Evolutionary conservation across 2,888 invertebrate genomes (phyloP), one percentile per base, ranked within the genome.

Genomic region (Agrotis clavis): DNA sequence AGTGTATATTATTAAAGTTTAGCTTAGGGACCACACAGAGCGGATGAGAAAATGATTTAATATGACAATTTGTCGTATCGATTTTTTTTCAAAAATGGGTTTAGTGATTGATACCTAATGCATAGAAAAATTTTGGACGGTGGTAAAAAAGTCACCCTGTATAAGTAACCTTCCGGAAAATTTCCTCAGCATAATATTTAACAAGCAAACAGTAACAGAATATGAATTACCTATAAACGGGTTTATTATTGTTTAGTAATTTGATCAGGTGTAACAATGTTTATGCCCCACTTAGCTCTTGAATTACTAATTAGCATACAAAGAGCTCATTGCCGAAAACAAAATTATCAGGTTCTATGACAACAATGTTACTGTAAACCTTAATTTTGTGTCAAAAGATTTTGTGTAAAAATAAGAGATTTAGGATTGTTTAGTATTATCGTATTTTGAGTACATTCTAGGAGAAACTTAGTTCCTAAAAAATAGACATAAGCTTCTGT

Each of bases 201-300:
- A n/a, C 47, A 4, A 51, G 6, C 30, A 63, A 30, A 9, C 30
- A 51, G 16, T 16, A 50, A 47, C n/a, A 4, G 5, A 50, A 51
- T 63, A n/a, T 19, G 11, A 9, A 62, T 41, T n/a, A 48, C n/a
- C 2, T 5, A 4, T 14, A 14, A 19, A 13, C 19, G 35, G 14
- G 59, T 45, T 7, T 14, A 21, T 50, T 71, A 13, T 71, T 45
- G n/a, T 63, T 45, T 4, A 19, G 1, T n/a, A 71, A 57, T 51
- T 51, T 57, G 48, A 41, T 45, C 72, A 71, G 30, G 14, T 62
- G 56, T 45, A 45, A 45, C 21, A 21, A 54, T 54, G 7, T n/a
- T 13, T 61, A 14, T 41, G 13, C 16, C 35, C 70, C 16, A 61
- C 21, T 53, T 7, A 62, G 41, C 56, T 19, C 48, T 62, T 45